These are phyloP conservation scores for Sinodicranocentrus sp. DNA, from an alignment of 2,888 invertebrate genomes.

Conservation along the genomic window DNA sequence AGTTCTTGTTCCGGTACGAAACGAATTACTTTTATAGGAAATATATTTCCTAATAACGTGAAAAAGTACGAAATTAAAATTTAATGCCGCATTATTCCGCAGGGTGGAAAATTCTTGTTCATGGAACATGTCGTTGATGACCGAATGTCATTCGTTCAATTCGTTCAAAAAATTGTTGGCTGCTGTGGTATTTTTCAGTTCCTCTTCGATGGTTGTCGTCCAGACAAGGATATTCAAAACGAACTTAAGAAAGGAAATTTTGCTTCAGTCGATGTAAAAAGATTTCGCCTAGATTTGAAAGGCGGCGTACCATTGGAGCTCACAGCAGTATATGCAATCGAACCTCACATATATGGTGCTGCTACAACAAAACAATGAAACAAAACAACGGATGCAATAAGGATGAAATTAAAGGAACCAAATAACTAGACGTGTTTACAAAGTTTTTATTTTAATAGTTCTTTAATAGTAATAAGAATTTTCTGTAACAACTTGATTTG, in stretches of 20 bases:
- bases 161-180: slow-evolving; percentile 66
- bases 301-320: slow-evolving; percentile 6
- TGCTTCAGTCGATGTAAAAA: slow-evolving; percentile 2
- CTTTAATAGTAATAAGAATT: too few relatives aligned
- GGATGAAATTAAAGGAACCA: too few relatives aligned
- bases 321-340: slow-evolving; percentile 13
- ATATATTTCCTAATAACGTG: too few relatives aligned
- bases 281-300: slow-evolving; percentile 21
- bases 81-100: too few relatives aligned
- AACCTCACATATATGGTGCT: slow-evolving; percentile 27
- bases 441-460: too few relatives aligned
- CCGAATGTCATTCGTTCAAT: slow-evolving; percentile 65
- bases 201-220: slow-evolving; percentile 74
- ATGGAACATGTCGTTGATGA: slow-evolving; percentile 77
- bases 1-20: slow-evolving; percentile 77
- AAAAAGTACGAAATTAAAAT: too few relatives aligned
- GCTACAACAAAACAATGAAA: slow-evolving; percentile 15
- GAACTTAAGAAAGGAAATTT: slow-evolving; percentile 71
- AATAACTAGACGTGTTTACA: too few relatives aligned
- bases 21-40: too few relatives aligned
- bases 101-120: slow-evolving; percentile 77
- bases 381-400: too few relatives aligned
- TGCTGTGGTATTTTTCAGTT: slow-evolving; percentile 73
- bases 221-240: slow-evolving; percentile 73
- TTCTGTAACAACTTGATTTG: too few relatives aligned